phyloP scores from a whole-genome alignment of 2,113 vertebrate genomes.

The Notechis scutatus region DNA sequence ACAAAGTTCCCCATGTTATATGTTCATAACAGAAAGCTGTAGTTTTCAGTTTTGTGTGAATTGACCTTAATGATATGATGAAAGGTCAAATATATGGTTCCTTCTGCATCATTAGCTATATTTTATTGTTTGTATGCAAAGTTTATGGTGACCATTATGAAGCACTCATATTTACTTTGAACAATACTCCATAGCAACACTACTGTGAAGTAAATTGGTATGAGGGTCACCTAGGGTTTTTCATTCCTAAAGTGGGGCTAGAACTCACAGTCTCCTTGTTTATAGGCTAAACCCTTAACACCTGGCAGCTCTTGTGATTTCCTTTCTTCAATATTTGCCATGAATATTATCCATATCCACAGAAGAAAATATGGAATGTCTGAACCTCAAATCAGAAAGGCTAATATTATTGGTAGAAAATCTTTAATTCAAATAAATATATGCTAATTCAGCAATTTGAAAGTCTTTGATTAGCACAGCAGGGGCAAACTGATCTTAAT shows the following conservation, averaged over 20 bases:
- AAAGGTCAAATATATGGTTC: not conserved
- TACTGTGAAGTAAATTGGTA: no score
- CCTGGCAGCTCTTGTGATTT: not conserved
- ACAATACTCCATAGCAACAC: no score
- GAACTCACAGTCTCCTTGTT: not conserved
- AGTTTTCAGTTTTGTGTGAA: not conserved
- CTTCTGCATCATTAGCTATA: not conserved
- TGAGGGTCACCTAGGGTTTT: no score
- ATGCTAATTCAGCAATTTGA: slow-evolving; percentile 54
- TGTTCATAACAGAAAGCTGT: not conserved
- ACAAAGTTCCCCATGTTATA: not conserved
- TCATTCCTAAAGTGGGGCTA: not conserved
- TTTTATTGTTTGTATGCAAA: not conserved
- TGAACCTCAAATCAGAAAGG: slow-evolving; percentile 35
- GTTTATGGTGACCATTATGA: not conserved
- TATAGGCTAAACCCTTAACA: not conserved
- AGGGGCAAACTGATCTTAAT: slow-evolving; percentile 47
- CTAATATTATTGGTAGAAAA: slow-evolving; percentile 29
- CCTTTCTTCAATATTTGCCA: slow-evolving; percentile 19
- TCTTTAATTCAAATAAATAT: slow-evolving; percentile 50
- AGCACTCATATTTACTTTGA: not conserved
- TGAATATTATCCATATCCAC: slow-evolving; percentile 12
- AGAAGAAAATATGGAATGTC: slow-evolving; percentile 32
- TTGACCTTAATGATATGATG: no score
- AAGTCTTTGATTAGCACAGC: slow-evolving; percentile 62